phyloP scores from a whole-genome alignment of 2,888 invertebrate species.

The Lasioglossum malachurum region DNA sequence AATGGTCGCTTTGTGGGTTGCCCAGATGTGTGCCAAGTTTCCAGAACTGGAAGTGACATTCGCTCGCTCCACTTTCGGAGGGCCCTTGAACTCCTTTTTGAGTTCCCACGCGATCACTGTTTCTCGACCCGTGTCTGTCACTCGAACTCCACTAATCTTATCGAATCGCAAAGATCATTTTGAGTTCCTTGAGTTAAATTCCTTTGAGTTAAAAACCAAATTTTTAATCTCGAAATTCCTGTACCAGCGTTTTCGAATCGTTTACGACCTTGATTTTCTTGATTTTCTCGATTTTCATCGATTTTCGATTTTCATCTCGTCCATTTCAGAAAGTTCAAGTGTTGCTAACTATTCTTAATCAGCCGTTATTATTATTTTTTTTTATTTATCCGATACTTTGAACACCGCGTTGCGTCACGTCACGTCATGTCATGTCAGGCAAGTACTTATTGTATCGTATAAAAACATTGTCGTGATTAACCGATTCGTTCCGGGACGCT shows the following conservation, averaged over 20 bases:
- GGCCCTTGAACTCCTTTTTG: constrained; percentile 59
- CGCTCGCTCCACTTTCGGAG: constrained; percentile 51
- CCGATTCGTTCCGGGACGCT: constrained; percentile 14
- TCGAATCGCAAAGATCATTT: not conserved
- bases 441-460: not conserved
- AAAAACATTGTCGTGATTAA: constrained; percentile 13
- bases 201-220: too few species aligned
- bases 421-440: too few species aligned
- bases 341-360: not conserved
- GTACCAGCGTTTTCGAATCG: not conserved
- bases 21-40: constrained; percentile 55
- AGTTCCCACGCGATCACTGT: constrained; percentile 39
- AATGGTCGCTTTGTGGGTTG: constrained; percentile 9
- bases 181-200: too few species aligned
- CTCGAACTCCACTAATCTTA: not conserved
- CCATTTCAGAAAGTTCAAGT: not conserved
- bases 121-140: not conserved
- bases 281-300: not conserved
- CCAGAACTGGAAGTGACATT: constrained; percentile 63
- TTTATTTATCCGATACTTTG: not conserved
- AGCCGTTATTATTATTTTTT: not conserved
- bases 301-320: too few species aligned
- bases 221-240: not conserved
- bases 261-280: not conserved
- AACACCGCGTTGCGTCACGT: not conserved